Percentiles rank a stretch among this genome's conserved stretches.
Evolutionary conservation across 2,888 invertebrate genomes (phyloP).

Genomic region (Stenolophus ochropezus): DNA sequence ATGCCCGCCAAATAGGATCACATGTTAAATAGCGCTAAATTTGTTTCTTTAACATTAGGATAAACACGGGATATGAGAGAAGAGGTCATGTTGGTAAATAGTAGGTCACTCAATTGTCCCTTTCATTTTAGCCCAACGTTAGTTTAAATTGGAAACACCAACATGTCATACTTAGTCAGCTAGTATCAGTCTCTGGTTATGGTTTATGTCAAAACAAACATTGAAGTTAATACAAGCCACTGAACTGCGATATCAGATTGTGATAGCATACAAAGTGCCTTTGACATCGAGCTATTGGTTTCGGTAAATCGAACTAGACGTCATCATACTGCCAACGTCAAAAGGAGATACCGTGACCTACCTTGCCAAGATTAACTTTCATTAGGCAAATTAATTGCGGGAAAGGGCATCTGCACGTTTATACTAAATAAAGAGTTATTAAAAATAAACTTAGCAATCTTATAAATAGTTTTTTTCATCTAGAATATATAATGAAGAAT

Average conservation of each 20-base stretch:
- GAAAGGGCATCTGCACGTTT: background rate
- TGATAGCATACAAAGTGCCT: slow-evolving; percentile 52
- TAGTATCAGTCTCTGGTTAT: slow-evolving; percentile 35
- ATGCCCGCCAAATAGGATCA: background rate
- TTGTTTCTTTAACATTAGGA: too few relatives aligned
- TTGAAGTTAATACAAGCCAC: slow-evolving; percentile 53
- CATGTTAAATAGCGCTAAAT: background rate
- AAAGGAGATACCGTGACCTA: background rate
- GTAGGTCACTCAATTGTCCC: background rate
- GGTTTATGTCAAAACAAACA: slow-evolving; percentile 55
- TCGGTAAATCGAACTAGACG: slow-evolving; percentile 42
- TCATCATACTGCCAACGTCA: background rate
- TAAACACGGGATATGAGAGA: too few relatives aligned
- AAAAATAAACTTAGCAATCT: too few relatives aligned
- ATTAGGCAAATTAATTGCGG: background rate
- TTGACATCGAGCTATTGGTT: slow-evolving; percentile 53
- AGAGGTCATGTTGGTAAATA: background rate
- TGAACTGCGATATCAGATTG: slow-evolving; percentile 55
- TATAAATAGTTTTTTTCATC: too few relatives aligned
- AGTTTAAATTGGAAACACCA: slow-evolving; percentile 46
- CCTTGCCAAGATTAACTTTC: background rate
- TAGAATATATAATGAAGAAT: too few relatives aligned
- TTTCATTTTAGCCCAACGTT: background rate
- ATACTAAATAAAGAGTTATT: too few relatives aligned
- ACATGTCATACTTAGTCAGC: slow-evolving; percentile 41